Base-by-base conservation (phyloP, 2,888 invertebrate species). In the Diabrotica balteata region DNA sequence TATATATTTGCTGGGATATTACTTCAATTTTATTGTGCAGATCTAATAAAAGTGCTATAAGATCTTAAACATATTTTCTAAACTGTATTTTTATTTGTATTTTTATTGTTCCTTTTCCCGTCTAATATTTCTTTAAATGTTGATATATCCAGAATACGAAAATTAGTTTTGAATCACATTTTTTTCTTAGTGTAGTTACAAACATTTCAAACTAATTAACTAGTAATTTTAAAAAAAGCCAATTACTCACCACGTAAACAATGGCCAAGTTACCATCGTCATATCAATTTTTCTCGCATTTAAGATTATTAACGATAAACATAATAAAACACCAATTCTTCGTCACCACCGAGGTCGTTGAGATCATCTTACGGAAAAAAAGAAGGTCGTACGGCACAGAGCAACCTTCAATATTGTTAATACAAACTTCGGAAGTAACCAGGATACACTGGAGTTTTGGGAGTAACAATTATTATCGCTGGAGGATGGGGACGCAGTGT, bases 181-280 rank as follows among this genome's bases (percentile, higher is more conserved):
- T 4, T 52, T 52, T 52, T 52, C 22, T 11, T 45, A 11, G 17
- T 45, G 45, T 57, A 11, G 45, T 9, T 7, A 45, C 7, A 22
- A n/a, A 17, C 5, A 61, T 11, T 50, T 42, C 32, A 55, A 43
- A 61, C 50, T 49, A 9, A 57, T 9, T 44, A 51, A 58, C 46
- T 60, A 57, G n/a, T 43, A 61, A 32, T 17, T 17, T 17, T 32
- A 32, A 32, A 32, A 59, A 66, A 60, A 55, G 54, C 22, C 9
- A 11, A 54, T 66, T 66, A 70, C 70, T 70, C 57, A 70, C 70
- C 70, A 70, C 63, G 52, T 55, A 53, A 66, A 60, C 57, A 68
- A 57, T 57, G 60, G 11, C 5, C 32, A 49, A 54, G 49, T 54
- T 54, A 49, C 49, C 42, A 62, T 62, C 62, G 54, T 54, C 63